Evolutionary conservation across 1,140 invertebrate species (phyloP).

Genomic region (Sweltsa coloradensis): DNA sequence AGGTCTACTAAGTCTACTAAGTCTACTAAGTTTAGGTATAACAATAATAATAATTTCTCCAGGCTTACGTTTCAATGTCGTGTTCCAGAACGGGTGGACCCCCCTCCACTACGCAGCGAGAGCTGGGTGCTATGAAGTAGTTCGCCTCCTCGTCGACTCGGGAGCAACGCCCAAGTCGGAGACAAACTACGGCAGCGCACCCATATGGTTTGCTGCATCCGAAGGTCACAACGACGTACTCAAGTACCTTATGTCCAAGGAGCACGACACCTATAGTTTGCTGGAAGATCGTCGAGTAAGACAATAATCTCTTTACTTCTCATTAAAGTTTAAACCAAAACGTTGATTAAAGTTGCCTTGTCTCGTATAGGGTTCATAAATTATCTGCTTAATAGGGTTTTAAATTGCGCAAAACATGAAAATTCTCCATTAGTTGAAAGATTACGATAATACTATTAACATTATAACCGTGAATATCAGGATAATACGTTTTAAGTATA

Average conservation of each 20-base stretch:
- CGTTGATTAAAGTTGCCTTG: no score
- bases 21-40: neutral
- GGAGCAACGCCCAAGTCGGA: slow-evolving; percentile 88
- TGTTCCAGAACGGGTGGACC: slow-evolving; percentile 82
- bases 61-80: neutral
- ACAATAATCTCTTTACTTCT: neutral
- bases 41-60: neutral
- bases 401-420: no score
- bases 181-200: slow-evolving; percentile 85
- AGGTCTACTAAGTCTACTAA: neutral
- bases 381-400: no score
- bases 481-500: no score
- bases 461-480: no score
- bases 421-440: no score
- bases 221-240: slow-evolving; percentile 93
- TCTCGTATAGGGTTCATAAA: no score
- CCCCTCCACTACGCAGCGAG: slow-evolving; percentile 91
- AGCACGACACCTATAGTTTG: slow-evolving; percentile 90
- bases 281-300: slow-evolving; percentile 88
- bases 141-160: slow-evolving; percentile 87
- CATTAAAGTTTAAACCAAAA: no score
- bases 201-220: slow-evolving; percentile 93
- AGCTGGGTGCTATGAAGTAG: slow-evolving; percentile 89
- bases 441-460: no score
- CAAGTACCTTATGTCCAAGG: slow-evolving; percentile 91